Evolutionary conservation across 2,113 vertebrate species (phyloP).

Genomic region (Pachyramphus minor): DNA sequence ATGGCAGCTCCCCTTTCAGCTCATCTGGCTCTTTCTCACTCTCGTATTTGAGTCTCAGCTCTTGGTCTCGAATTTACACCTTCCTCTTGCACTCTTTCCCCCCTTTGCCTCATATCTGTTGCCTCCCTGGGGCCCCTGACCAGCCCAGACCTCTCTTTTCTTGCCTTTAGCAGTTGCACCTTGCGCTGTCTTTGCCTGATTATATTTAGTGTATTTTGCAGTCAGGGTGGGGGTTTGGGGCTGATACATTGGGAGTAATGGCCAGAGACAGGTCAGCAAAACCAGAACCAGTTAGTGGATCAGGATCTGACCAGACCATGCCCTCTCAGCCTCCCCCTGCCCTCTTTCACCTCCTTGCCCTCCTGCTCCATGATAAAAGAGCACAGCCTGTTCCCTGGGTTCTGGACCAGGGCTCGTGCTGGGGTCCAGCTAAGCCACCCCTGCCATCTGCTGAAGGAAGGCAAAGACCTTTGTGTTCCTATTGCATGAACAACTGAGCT

Average conservation of each 20-base stretch:
- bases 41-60: background rate
- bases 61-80: background rate
- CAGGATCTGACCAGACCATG: fast-evolving
- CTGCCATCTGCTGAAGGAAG: background rate
- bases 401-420: fast-evolving
- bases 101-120: background rate
- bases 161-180: background rate
- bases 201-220: background rate
- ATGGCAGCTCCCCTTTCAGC: background rate
- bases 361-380: background rate
- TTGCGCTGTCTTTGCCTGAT: background rate
- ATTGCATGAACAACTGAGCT: background rate
- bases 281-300: background rate
- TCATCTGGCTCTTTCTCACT: background rate
- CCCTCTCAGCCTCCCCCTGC: background rate
- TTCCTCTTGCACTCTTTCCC: background rate
- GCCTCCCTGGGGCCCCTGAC: background rate
- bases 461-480: background rate
- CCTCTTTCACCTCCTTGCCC: background rate
- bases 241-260: background rate
- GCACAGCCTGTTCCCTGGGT: background rate
- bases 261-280: background rate
- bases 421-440: background rate
- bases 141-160: background rate
- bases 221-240: background rate